Evolutionary conservation across 2,888 invertebrate species (phyloP).

Genomic region (Lissonota sp.): DNA sequence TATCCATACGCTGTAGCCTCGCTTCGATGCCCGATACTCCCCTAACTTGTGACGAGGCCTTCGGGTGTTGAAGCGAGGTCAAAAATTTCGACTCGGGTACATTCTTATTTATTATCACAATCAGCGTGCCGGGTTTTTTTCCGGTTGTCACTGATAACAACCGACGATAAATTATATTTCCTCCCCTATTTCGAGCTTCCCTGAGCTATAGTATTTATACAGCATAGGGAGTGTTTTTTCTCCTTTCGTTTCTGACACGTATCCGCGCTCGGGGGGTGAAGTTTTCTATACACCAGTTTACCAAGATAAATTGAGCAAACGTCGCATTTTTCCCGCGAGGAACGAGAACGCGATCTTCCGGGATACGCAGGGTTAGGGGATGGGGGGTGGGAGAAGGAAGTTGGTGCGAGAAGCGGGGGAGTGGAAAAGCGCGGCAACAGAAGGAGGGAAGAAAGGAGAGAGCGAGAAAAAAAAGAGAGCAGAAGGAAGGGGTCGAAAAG

Average conservation of each 20-base stretch:
- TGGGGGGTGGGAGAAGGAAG: not conserved
- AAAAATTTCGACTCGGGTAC: too few relatives aligned
- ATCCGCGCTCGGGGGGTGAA: not conserved
- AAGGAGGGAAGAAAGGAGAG: slow-evolving; percentile 6
- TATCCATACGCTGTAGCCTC: too few relatives aligned
- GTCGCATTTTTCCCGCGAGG: slow-evolving; percentile 42
- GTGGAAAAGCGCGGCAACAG: not conserved
- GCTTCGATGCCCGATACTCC: too few relatives aligned
- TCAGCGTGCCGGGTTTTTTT: too few relatives aligned
- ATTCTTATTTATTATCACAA: too few relatives aligned
- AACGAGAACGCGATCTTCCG: slow-evolving; percentile 47
- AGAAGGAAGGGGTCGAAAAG: not conserved
- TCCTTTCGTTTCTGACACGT: not conserved
- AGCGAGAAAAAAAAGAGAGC: not conserved
- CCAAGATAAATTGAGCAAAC: slow-evolving; percentile 58
- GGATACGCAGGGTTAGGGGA: slow-evolving; percentile 7
- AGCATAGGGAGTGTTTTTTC: not conserved
- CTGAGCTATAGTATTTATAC: too few relatives aligned
- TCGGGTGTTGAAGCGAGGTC: too few relatives aligned
- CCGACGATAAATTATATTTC: too few relatives aligned
- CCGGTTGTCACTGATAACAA: too few relatives aligned
- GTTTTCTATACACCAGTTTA: slow-evolving; percentile 30
- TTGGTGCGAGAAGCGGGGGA: slow-evolving; percentile 10
- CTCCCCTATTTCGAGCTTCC: too few relatives aligned
- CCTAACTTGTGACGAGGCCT: too few relatives aligned